These are phyloP conservation scores for Physella acuta DNA, from an alignment of 1,140 invertebrate species.

Conservation along the genomic window DNA sequence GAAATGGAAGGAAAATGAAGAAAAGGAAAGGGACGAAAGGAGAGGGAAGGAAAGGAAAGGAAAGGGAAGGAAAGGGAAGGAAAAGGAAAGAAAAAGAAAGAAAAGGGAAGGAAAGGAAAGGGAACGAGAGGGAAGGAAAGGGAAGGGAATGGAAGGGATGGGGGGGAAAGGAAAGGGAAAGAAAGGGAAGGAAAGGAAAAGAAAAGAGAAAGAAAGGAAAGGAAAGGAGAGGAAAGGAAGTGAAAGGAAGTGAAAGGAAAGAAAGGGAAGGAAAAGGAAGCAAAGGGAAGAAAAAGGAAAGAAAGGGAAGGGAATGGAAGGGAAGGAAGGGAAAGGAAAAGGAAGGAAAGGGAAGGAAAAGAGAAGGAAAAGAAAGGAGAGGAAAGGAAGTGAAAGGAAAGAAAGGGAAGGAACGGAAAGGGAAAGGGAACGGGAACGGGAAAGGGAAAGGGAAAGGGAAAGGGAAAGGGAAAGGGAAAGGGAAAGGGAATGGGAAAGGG, in stretches of 20 bases:
- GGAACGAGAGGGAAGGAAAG: not conserved
- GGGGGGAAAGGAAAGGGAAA: not conserved
- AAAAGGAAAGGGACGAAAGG: too few species aligned
- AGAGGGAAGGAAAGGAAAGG: not conserved
- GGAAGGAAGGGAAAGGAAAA: not conserved
- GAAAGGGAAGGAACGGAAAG: not conserved
- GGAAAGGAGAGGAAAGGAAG: not conserved
- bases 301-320: not conserved
- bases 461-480: conserved; percentile 5
- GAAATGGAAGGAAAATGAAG: too few species aligned
- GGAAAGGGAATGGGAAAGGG: not conserved
- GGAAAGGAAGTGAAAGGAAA: not conserved
- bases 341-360: not conserved
- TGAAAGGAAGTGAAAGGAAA: not conserved
- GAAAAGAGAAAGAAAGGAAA: not conserved
- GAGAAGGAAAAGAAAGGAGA: not conserved
- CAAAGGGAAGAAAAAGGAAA: not conserved
- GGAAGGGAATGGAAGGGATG: not conserved
- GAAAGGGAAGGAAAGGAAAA: not conserved
- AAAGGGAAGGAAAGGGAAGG: not conserved
- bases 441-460: not conserved
- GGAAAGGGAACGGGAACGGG: not conserved
- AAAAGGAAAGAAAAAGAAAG: not conserved
- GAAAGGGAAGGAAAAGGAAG: not conserved
- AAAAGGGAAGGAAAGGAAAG: not conserved